phyloP scores from a whole-genome alignment of 2,113 vertebrate genomes.

The Peucedramus taeniatus region DNA sequence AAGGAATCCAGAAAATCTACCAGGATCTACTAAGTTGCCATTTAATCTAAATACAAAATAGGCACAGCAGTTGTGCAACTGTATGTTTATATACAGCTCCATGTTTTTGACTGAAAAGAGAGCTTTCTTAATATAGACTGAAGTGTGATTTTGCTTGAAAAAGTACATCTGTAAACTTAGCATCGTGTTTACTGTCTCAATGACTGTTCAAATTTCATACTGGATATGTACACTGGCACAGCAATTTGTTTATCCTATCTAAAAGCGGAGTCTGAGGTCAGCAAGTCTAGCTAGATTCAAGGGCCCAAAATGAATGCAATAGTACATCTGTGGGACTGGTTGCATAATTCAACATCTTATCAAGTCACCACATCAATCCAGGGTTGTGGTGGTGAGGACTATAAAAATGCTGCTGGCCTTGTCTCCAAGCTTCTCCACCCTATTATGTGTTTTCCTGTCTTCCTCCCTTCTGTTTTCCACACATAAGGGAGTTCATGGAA shows the following conservation, averaged over 20 bases:
- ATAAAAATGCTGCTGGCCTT: not conserved
- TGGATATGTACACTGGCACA: not conserved
- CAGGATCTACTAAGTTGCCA: not conserved
- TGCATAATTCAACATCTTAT: not conserved
- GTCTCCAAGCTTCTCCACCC: not conserved
- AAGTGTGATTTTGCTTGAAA: constrained; percentile 40
- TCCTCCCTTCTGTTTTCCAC: not conserved
- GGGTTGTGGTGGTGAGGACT: not conserved
- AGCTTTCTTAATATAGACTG: constrained; percentile 21
- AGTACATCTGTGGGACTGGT: not conserved
- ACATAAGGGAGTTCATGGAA: not conserved
- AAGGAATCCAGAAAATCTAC: constrained; percentile 10
- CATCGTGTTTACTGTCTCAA: constrained; percentile 51
- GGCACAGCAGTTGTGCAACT: constrained; percentile 24
- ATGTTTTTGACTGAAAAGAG: constrained; percentile 21
- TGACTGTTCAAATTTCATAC: constrained; percentile 22
- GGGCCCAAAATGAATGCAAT: not conserved
- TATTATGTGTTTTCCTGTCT: not conserved
- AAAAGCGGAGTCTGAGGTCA: constrained; percentile 8
- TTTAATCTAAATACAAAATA: constrained; percentile 26
- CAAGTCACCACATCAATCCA: constrained; percentile 30
- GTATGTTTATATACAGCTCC: constrained; percentile 23
- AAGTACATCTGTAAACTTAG: constrained; percentile 42
- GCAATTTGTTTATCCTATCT: constrained; percentile 24
- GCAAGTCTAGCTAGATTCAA: not conserved